A percentile compares a stretch with the other conserved stretches of the same genome.
Conservation (phyloP, 1,140 invertebrate species). For the Papilio polytes region DNA sequence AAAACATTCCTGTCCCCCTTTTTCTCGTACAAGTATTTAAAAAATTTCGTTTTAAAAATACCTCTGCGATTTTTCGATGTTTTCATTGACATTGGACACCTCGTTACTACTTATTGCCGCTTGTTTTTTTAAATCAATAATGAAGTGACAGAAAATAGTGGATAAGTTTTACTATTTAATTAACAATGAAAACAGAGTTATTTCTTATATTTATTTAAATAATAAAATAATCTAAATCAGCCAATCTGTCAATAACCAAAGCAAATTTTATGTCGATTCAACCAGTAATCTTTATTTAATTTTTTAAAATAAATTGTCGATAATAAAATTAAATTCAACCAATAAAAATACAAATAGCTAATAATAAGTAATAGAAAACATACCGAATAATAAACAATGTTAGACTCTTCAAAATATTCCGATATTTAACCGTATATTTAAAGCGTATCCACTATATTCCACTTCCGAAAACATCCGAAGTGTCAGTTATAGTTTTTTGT, state of each 20-base stretch:
- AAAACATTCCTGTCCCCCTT: conserved; percentile 32
- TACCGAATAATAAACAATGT: no score
- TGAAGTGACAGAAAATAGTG: conserved; percentile 31
- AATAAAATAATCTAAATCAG: no score
- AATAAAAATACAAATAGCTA: no score
- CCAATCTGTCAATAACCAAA: no score
- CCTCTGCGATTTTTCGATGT: conserved; percentile 50
- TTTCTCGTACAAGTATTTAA: conserved; percentile 36
- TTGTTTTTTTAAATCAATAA: conserved; percentile 51
- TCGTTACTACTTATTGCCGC: conserved; percentile 61
- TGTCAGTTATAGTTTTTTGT: conserved; percentile 56
- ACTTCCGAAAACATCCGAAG: conserved; percentile 37
- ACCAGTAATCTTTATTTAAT: no score
- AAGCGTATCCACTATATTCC: conserved; percentile 42
- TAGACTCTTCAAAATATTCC: no score
- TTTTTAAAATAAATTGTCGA: no score
- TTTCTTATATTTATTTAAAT: no score
- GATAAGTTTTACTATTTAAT: conserved; percentile 33
- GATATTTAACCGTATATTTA: neutral
- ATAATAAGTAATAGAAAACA: no score
- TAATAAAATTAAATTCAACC: no score
- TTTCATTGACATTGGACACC: conserved; percentile 64
- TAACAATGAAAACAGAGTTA: no score
- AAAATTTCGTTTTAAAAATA: conserved; percentile 53
- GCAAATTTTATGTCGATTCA: no score